Percentiles rank a stretch among this genome's conserved stretches.
phyloP scores from a whole-genome alignment of 2,797 vertebrate genomes.

The Lacerta agilis region DNA sequence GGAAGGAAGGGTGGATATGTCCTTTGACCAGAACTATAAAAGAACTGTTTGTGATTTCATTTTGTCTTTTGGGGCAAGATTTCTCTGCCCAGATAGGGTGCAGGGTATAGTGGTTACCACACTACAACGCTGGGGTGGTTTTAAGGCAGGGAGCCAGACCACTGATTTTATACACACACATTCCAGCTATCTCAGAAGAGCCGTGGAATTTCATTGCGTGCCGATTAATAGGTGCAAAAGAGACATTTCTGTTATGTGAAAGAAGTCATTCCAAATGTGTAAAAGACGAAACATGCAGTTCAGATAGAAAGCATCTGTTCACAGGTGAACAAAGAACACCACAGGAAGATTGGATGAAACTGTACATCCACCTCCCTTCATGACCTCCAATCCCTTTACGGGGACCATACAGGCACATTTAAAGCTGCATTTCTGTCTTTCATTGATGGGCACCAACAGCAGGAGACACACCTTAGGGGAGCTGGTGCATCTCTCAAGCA shows the following conservation, averaged over 20 bases:
- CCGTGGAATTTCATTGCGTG: too few species aligned
- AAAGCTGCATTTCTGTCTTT: background rate
- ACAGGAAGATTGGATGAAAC: too few species aligned
- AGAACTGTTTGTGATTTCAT: background rate
- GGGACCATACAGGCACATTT: too few species aligned
- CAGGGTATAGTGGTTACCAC: background rate
- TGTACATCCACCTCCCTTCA: too few species aligned
- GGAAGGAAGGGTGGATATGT: background rate
- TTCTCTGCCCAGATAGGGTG: background rate
- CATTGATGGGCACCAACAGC: background rate
- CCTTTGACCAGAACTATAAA: background rate
- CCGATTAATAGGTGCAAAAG: too few species aligned
- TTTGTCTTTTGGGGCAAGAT: background rate
- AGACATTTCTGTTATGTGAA: background rate
- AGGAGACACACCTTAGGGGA: background rate
- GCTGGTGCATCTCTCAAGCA: background rate
- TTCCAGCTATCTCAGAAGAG: background rate
- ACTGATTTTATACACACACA: background rate
- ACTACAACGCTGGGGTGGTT: background rate
- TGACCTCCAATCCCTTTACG: too few species aligned
- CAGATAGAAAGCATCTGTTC: too few species aligned
- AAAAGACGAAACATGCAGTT: background rate
- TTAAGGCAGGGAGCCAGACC: background rate
- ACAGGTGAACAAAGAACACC: too few species aligned
- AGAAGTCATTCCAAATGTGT: background rate